Conservation (phyloP, 2,113 vertebrate species). For the Protobothrops mucrosquamatus region DNA sequence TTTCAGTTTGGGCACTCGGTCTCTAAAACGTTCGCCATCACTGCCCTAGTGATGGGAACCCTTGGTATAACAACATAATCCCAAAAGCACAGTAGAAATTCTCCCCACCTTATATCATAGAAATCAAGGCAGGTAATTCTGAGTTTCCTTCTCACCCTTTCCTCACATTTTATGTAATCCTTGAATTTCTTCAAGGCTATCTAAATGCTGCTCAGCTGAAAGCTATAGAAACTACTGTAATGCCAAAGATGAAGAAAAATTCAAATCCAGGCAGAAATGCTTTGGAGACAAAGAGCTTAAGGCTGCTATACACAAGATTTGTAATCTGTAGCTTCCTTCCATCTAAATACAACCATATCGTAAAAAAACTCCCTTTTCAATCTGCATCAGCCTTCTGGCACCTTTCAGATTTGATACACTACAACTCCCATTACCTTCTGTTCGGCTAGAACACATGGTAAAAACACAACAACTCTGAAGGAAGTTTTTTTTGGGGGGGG, state of each 20-base stretch:
- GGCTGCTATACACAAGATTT: neutral
- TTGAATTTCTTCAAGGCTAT: neutral
- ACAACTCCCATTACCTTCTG: neutral
- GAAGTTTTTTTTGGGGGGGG: too few relatives aligned
- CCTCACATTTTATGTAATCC: neutral
- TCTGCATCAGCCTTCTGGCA: neutral
- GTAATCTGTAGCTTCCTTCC: neutral
- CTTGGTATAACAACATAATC: neutral
- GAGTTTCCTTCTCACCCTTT: neutral
- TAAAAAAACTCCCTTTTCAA: neutral
- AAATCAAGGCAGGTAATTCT: neutral
- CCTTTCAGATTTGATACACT: neutral
- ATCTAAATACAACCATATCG: neutral
- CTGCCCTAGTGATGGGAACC: too few relatives aligned
- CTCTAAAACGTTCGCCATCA: too few relatives aligned
- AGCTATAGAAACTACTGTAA: neutral
- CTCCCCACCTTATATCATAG: neutral
- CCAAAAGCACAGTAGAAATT: neutral
- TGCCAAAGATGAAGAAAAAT: neutral
- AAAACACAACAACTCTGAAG: neutral
- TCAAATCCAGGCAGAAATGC: neutral
- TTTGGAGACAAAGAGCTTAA: neutral
- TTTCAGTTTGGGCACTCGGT: too few relatives aligned
- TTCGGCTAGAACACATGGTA: neutral
- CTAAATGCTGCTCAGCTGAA: neutral